Conservation (phyloP, 1,140 invertebrate species). For the Ceratosolen solmsi region DNA sequence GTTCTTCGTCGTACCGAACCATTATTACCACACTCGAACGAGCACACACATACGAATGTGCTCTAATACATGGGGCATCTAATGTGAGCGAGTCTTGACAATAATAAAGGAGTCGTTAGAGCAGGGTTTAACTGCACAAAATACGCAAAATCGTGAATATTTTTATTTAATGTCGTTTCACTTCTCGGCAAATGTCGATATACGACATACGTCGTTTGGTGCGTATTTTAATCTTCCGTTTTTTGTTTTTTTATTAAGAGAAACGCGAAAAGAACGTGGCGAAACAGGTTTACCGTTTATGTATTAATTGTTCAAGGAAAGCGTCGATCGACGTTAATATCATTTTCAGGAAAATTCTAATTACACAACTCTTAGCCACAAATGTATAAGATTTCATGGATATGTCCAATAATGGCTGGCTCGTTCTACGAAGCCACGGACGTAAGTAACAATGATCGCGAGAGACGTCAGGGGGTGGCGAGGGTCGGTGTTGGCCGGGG, state of each 20-base stretch:
- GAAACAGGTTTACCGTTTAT: neutral
- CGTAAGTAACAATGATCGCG: neutral
- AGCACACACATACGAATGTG: too few relatives aligned
- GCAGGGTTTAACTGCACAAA: too few relatives aligned
- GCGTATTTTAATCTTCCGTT: too few relatives aligned
- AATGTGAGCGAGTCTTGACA: too few relatives aligned
- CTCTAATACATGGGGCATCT: too few relatives aligned
- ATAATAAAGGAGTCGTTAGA: too few relatives aligned
- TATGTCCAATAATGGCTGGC: neutral
- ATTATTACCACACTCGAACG: too few relatives aligned
- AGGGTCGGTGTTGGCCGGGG: too few relatives aligned
- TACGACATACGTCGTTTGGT: too few relatives aligned
- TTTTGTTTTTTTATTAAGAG: too few relatives aligned
- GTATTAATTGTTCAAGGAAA: neutral
- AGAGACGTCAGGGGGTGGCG: too few relatives aligned
- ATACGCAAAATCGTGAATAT: neutral
- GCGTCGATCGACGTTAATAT: neutral
- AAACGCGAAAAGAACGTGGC: neutral
- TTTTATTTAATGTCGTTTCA: neutral
- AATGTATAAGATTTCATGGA: neutral
- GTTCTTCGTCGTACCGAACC: too few relatives aligned
- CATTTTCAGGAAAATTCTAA: neutral
- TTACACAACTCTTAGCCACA: neutral
- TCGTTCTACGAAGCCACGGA: neutral
- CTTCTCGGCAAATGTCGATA: neutral